A percentile compares a stretch with the other conserved stretches of the same genome.
These are phyloP conservation scores for Meta bourneti DNA, from an alignment of 2,888 invertebrate genomes.

Conservation along the genomic window DNA sequence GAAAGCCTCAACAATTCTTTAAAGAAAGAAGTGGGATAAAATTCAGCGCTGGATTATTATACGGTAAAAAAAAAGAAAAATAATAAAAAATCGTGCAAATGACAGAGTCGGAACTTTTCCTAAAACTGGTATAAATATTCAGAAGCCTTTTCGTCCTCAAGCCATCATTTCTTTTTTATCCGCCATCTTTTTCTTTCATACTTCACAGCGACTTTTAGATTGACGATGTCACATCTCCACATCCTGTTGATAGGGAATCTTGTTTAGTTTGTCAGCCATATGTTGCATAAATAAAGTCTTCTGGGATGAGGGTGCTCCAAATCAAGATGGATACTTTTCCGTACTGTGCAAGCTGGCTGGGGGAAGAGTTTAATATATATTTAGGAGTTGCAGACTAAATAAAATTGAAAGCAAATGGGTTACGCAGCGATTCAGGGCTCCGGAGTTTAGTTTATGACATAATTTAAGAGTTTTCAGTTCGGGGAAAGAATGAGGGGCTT, in stretches of 20 bases:
- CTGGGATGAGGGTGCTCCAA: not conserved
- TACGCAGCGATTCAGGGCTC: not conserved
- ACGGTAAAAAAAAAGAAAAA: slow-evolving; percentile 5
- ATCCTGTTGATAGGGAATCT: slow-evolving; percentile 34
- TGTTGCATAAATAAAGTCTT: slow-evolving; percentile 30
- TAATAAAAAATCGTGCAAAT: slow-evolving; percentile 25
- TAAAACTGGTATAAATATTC: slow-evolving; percentile 68
- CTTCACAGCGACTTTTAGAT: slow-evolving; percentile 46
- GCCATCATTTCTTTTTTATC: slow-evolving; percentile 2
- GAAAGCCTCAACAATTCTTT: slow-evolving; percentile 20
- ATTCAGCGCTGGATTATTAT: slow-evolving; percentile 55
- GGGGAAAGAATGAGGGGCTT: too few relatives aligned
- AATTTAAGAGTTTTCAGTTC: too few relatives aligned
- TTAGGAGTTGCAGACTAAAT: not conserved
- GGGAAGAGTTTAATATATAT: slow-evolving; percentile 4
- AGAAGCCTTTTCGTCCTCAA: slow-evolving; percentile 36
- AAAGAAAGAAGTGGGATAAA: slow-evolving; percentile 28
- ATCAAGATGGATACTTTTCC: slow-evolving; percentile 31
- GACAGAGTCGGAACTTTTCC: slow-evolving; percentile 36
- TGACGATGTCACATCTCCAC: slow-evolving; percentile 44
- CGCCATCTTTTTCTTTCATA: not conserved
- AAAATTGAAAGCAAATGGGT: not conserved
- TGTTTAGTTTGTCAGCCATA: slow-evolving; percentile 28
- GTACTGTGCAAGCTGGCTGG: not conserved
- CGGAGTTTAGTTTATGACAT: too few relatives aligned